Evolutionary conservation across 2,888 invertebrate species (phyloP).

Genomic region (Heliconius cydno): DNA sequence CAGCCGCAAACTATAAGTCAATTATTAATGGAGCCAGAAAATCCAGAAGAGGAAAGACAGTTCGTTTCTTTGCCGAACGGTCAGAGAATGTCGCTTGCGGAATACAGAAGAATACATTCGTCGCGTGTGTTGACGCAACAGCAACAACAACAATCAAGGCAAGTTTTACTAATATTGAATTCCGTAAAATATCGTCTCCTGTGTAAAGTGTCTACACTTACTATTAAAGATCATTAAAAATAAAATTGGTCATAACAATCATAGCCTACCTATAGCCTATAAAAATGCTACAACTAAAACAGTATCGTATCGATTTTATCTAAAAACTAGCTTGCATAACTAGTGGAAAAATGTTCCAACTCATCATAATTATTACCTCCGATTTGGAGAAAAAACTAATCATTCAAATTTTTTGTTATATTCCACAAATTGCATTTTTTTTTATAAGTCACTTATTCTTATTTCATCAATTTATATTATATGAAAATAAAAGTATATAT

Average conservation of each 20-base stretch:
- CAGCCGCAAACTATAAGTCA: slow-evolving; percentile 61
- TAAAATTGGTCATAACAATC: too few relatives aligned
- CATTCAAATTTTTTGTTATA: too few relatives aligned
- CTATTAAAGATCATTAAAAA: too few relatives aligned
- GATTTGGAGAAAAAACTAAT: not conserved
- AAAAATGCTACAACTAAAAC: too few relatives aligned
- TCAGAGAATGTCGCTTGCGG: slow-evolving; percentile 75
- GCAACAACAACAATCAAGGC: slow-evolving; percentile 55
- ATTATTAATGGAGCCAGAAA: slow-evolving; percentile 69
- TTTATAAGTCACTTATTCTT: too few relatives aligned
- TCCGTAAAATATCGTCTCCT: not conserved
- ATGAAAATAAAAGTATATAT: not conserved
- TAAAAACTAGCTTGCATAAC: not conserved
- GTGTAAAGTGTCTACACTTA: not conserved
- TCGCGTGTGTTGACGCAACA: slow-evolving; percentile 66
- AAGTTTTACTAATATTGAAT: slow-evolving; percentile 12
- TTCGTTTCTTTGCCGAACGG: slow-evolving; percentile 71
- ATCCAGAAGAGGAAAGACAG: slow-evolving; percentile 72
- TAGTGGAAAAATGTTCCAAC: not conserved
- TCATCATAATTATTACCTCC: not conserved
- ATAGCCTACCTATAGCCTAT: too few relatives aligned
- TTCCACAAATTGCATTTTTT: too few relatives aligned
- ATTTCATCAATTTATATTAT: too few relatives aligned
- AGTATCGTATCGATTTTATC: not conserved
- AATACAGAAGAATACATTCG: slow-evolving; percentile 71